Base-by-base conservation (phyloP, 2,113 vertebrate species). In the Etheostoma spectabile region DNA sequence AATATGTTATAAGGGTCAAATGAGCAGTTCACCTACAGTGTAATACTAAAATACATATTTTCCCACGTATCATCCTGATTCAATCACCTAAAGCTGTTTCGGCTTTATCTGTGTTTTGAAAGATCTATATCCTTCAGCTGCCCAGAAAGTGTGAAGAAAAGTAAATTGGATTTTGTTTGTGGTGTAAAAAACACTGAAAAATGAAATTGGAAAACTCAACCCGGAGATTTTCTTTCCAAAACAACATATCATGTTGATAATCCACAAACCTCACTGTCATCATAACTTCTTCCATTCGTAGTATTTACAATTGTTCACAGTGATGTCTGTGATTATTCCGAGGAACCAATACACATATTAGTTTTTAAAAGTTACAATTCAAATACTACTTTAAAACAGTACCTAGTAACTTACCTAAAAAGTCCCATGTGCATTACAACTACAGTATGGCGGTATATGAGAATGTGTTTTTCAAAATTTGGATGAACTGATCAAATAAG, bases 151-250 rank as follows among this genome's bases (percentile, higher is more conserved):
- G 52, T 22, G 61, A 27, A 12, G 22, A 53, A 77, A 66, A 65
- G 24, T 62, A 24, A 74, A 62, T 35, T 69, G 46, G 57, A 51
- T 55, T 65, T 76, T 30, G 24, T 30, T 56, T 42, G 55, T 42
- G 24, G 3, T 1, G 24, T 14, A 46, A 13, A 30, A 53, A 60
- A 45, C n/a, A 10, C 14, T 53, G 51, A 27, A 22, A 52, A 63
- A 75, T 12, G 14, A 52, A 63, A 63, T 59, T 30, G 16, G 42
- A 68, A 52, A 72, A 72, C 72, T 35, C 30, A 64, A 64, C 22
- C 22, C 19, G 27, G 45, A 45, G 35, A 18, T 27, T 53, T 21
- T n/a, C 38, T 72, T 65, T 38, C 24, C 51, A 35, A 12, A 72
- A 65, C 19, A 79, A 42, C 38, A 11, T 11, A 11, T 11, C 38